Percentiles rank a stretch among this genome's conserved stretches.
These are phyloP conservation scores for Magallana angulata DNA, from an alignment of 1,140 invertebrate species.

Conservation along the genomic window DNA sequence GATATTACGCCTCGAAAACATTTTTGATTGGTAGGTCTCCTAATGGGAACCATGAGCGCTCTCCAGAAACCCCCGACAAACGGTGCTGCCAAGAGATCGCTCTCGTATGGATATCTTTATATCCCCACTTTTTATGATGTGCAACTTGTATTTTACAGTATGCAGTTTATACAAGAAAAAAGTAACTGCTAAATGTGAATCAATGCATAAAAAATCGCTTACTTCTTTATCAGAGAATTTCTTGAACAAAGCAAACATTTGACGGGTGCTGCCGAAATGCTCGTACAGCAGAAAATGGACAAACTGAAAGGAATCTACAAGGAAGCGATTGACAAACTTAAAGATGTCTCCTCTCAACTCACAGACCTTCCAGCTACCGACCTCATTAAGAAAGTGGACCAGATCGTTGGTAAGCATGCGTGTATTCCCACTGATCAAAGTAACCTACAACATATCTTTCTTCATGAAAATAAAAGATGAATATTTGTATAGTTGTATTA, in stretches of 20 bases:
- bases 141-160: too few relatives aligned
- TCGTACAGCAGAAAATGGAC: conserved; percentile 2
- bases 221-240: background rate
- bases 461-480: too few relatives aligned
- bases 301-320: conserved; percentile 24
- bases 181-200: too few relatives aligned
- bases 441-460: too few relatives aligned
- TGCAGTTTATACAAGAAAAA: too few relatives aligned
- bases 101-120: conserved; percentile 14
- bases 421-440: too few relatives aligned
- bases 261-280: background rate
- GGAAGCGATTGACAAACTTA: background rate
- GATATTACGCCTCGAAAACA: too few relatives aligned
- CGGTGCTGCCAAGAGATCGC: background rate
- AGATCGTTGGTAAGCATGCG: background rate
- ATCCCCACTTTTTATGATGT: too few relatives aligned
- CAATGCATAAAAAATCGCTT: too few relatives aligned
- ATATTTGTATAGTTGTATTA: too few relatives aligned
- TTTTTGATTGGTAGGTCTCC: background rate
- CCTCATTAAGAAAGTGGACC: background rate
- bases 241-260: conserved; percentile 6
- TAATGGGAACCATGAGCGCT: conserved; percentile 36
- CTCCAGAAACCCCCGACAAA: background rate
- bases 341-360: background rate
- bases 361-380: background rate